Evolutionary conservation across 1,140 invertebrate genomes (phyloP), one percentile per base, ranked within the genome.

Genomic region (Goniozus legneri): DNA sequence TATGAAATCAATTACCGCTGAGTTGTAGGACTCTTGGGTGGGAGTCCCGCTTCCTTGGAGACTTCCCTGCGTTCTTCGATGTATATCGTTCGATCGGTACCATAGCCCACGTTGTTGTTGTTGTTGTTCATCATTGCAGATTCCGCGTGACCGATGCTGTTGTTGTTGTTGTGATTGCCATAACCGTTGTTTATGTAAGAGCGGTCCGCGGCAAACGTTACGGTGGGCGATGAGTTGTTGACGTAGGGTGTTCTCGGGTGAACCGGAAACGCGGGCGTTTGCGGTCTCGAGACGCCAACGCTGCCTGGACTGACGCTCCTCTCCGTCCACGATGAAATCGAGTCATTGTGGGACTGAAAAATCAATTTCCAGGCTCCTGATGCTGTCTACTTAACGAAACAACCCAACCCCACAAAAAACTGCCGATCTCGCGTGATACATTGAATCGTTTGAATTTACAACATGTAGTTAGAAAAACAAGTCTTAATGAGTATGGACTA

Each of bases 181-280:
- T 66, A 70, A 27, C 55, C 67, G 47, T 66, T 67, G 47, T 65
- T 71, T 38, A 54, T 32, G 50, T 69, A 70, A 4, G 48, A 47
- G 3, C 67, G 65, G 54, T 76, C 74, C 8, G 62, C 47, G 22
- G 67, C 75, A 52, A 79, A 79, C 51, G 80, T 78, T 52, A 82
- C 75, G 48, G 82, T 81, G 20, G 84, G 80, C 44, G 82, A 79
- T 20, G 77, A 77, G 39, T 77, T 76, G 64, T 82, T 86, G 54
- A 69, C 77, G 77, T 93, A 93, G 1, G 91, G 91, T 2, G 92
- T 94, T 52, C 89, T 82, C 19, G 91, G 89, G 57, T 88, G 86
- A 15, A 92, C 89, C 24, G 92, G 92, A 77, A 95, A 95, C 32
- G 88, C 88, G 14, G 92, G 92, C 2, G 92, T 95, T 67, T 90